These are phyloP conservation scores for Drosophila saltans DNA, from an alignment of 1,140 invertebrate species.

Conservation along the genomic window DNA sequence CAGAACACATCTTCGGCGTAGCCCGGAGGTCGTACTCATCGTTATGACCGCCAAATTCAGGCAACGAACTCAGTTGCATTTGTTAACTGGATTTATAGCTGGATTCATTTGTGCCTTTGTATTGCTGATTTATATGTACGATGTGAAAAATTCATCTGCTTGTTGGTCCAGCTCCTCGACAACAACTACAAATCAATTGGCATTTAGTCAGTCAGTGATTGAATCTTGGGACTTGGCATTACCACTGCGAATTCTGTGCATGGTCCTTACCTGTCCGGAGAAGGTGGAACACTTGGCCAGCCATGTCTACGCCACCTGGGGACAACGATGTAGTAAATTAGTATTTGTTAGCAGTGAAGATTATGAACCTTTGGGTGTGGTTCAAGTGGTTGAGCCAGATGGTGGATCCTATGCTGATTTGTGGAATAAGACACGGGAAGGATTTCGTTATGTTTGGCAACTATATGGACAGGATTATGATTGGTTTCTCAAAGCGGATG, in stretches of 20 bases:
- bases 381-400: constrained; percentile 85
- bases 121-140: constrained; percentile 51
- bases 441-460: constrained; percentile 93
- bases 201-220: too few relatives aligned
- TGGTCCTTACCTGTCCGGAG: constrained; percentile 95
- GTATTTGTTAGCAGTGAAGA: constrained; percentile 92
- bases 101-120: constrained; percentile 60
- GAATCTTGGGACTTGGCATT: neutral
- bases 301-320: constrained; percentile 97
- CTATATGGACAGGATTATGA: constrained; percentile 91
- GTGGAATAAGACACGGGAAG: constrained; percentile 97
- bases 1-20: constrained; percentile 53
- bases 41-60: constrained; percentile 50
- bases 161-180: constrained; percentile 36
- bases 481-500: constrained; percentile 97
- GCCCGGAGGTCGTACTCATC: constrained; percentile 12
- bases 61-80: constrained; percentile 46
- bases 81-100: constrained; percentile 52
- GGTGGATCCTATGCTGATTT: constrained; percentile 92
- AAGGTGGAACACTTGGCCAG: constrained; percentile 94
- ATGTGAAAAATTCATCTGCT: constrained; percentile 34
- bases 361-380: constrained; percentile 86
- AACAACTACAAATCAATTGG: neutral
- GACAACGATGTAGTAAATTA: constrained; percentile 93
- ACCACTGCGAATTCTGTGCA: constrained; percentile 93